phyloP scores from a whole-genome alignment of 2,888 invertebrate species.

The Dynastes hyllus region DNA sequence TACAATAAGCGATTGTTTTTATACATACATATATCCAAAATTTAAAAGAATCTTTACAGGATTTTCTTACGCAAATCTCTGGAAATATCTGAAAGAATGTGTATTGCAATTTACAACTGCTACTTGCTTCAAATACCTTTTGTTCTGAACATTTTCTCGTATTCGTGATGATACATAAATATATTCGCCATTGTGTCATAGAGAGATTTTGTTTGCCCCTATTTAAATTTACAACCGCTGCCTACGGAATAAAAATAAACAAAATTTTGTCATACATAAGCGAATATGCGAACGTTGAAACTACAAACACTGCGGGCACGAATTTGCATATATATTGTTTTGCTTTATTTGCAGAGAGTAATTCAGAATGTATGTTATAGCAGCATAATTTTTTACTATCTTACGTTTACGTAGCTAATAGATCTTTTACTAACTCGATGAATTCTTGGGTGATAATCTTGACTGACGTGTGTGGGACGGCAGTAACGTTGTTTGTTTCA shows the following conservation, averaged over 20 bases:
- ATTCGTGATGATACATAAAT: too few relatives aligned
- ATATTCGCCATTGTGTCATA: background rate
- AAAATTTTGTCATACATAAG: background rate
- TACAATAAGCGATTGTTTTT: too few relatives aligned
- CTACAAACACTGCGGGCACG: background rate
- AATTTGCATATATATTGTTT: background rate
- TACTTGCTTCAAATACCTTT: too few relatives aligned
- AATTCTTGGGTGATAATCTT: background rate
- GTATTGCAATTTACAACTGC: too few relatives aligned
- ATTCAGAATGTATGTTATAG: background rate
- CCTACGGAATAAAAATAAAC: background rate
- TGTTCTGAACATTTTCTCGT: too few relatives aligned
- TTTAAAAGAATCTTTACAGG: too few relatives aligned
- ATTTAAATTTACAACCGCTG: background rate
- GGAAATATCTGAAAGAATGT: too few relatives aligned
- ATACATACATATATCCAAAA: too few relatives aligned
- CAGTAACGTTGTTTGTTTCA: background rate
- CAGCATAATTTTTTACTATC: constrained; percentile 4
- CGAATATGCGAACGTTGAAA: background rate
- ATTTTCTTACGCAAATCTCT: too few relatives aligned
- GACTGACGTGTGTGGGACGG: background rate
- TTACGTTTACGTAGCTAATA: background rate
- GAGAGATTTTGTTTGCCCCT: background rate
- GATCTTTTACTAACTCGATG: background rate
- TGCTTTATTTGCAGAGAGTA: constrained; percentile 3